These are phyloP conservation scores for Folsomia manolachei DNA, from an alignment of 2,888 invertebrate genomes.

Conservation along the genomic window DNA sequence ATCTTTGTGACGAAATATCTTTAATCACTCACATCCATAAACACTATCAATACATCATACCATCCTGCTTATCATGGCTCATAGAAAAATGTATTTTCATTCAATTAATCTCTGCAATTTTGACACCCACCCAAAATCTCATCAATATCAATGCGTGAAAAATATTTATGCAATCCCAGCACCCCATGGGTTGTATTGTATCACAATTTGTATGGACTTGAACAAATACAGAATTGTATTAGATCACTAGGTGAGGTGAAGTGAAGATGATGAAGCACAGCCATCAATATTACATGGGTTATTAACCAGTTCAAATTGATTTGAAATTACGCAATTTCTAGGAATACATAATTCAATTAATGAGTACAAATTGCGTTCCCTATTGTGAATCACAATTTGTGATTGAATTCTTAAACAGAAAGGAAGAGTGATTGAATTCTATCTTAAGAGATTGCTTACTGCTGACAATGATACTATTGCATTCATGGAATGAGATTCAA, in stretches of 20 bases:
- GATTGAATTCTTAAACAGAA: neutral
- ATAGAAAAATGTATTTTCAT: no score
- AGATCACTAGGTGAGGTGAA: neutral
- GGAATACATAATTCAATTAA: constrained; percentile 6
- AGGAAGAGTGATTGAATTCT: neutral
- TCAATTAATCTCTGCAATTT: no score
- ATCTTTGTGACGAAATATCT: neutral
- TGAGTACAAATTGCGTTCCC: constrained; percentile 1
- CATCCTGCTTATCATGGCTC: no score
- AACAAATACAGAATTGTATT: neutral
- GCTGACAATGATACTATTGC: neutral
- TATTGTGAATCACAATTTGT: neutral
- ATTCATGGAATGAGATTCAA: neutral
- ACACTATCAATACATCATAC: neutral
- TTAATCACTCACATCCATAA: neutral
- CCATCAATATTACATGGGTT: neutral
- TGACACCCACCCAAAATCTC: no score
- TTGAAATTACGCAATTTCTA: constrained; percentile 1
- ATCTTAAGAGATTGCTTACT: neutral
- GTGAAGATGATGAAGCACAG: neutral
- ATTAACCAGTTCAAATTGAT: neutral
- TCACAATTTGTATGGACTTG: neutral
- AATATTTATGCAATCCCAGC: neutral
- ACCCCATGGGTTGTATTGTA: neutral
- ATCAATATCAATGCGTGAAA: neutral